These are phyloP conservation scores for Pseudotriccus pelzelni DNA, from an alignment of 2,797 vertebrate species.

Conservation along the genomic window DNA sequence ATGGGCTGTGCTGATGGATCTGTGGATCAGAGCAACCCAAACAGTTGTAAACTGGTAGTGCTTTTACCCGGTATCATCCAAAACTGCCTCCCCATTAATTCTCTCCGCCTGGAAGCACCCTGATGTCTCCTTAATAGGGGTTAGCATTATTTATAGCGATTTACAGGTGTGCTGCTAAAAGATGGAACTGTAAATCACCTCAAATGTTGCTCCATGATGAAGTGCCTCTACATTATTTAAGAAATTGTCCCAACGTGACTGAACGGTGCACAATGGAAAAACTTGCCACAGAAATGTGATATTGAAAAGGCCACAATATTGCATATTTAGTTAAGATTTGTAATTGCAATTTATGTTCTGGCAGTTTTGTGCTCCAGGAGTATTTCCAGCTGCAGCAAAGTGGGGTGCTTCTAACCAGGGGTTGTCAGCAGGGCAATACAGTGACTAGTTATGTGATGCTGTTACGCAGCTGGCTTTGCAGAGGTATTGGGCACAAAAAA, in stretches of 20 bases:
- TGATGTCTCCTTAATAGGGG: background rate
- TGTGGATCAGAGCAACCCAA: background rate
- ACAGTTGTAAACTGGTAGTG: background rate
- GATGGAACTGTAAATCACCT: background rate
- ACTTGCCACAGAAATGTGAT: background rate
- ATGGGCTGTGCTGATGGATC: background rate
- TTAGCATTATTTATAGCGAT: constrained; percentile 13
- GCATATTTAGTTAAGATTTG: background rate
- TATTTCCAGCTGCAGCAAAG: background rate
- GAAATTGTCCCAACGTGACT: constrained; percentile 13
- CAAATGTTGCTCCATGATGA: background rate
- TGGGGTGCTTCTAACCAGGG: background rate
- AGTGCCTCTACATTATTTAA: constrained; percentile 23
- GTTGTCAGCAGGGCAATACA: background rate
- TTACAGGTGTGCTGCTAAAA: constrained; percentile 41
- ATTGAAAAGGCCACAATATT: background rate
- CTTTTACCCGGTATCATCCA: background rate
- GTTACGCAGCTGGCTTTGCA: background rate
- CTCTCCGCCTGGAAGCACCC: background rate
- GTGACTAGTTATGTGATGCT: background rate
- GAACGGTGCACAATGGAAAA: background rate
- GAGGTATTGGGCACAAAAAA: background rate
- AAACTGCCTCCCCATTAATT: background rate
- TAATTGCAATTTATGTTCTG: background rate
- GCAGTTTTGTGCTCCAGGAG: background rate